These are phyloP conservation scores for Lota lota DNA, from an alignment of 2,113 vertebrate genomes.

Conservation along the genomic window DNA sequence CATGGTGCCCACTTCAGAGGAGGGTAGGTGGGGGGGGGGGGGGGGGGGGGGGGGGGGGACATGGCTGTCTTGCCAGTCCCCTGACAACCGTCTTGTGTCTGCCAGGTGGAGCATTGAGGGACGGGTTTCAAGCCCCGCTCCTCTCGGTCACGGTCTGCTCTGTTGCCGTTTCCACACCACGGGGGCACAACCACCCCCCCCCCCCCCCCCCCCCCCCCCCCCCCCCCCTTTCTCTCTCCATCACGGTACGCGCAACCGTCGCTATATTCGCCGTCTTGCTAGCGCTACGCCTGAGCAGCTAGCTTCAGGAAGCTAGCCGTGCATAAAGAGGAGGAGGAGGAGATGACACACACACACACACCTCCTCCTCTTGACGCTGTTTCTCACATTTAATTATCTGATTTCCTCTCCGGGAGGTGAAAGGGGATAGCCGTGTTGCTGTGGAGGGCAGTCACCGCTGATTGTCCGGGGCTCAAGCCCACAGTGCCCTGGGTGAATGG, in stretches of 20 bases:
- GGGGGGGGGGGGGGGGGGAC: constrained; percentile 65
- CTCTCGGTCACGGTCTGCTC: constrained; percentile 66
- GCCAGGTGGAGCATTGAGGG: constrained; percentile 81
- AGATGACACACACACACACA: constrained; percentile 38
- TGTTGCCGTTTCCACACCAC: constrained; percentile 31
- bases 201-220: no score
- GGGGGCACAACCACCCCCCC: no score
- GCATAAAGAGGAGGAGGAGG: constrained; percentile 75
- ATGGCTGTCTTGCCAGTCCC: constrained; percentile 88
- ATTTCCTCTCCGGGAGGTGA: constrained; percentile 83
- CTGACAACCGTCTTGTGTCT: constrained; percentile 87
- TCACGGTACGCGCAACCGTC: constrained; percentile 71
- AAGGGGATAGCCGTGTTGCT: constrained; percentile 80
- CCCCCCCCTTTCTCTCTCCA: constrained; percentile 44
- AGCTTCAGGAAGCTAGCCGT: constrained; percentile 82
- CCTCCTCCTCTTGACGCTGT: constrained; percentile 68
- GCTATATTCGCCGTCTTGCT: constrained; percentile 61
- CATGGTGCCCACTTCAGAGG: constrained; percentile 74
- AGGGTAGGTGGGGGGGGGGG: no score
- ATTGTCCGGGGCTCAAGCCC: constrained; percentile 82
- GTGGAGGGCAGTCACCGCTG: constrained; percentile 68
- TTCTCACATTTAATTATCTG: constrained; percentile 97
- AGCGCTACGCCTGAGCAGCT: constrained; percentile 75
- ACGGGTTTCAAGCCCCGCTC: constrained; percentile 46
- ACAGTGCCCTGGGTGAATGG: constrained; percentile 75